Evolutionary conservation across 1,140 invertebrate genomes (phyloP).

Genomic region (Pseudobourletiella spinata): DNA sequence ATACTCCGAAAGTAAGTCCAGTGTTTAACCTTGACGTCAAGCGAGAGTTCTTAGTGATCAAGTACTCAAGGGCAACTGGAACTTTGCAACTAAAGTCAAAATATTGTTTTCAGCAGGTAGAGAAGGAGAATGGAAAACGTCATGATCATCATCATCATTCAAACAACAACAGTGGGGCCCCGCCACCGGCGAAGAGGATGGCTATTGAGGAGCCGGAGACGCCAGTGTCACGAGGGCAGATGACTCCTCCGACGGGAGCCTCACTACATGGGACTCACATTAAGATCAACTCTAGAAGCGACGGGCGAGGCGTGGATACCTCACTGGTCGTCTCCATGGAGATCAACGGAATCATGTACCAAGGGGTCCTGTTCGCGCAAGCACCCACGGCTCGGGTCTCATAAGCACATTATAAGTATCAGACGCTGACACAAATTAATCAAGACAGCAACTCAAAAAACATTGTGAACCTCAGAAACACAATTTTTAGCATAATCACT

Average conservation of each 20-base stretch:
- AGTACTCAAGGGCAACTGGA: not conserved
- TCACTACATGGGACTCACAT: slow-evolving; percentile 55
- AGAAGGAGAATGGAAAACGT: slow-evolving; percentile 52
- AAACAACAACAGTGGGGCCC: slow-evolving; percentile 33
- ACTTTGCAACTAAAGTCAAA: not conserved
- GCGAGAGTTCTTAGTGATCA: too few species aligned
- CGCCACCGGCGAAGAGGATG: slow-evolving; percentile 42
- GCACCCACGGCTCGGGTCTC: slow-evolving; percentile 28
- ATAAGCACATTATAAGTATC: too few species aligned
- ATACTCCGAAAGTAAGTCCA: slow-evolving; percentile 27
- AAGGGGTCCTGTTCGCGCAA: slow-evolving; percentile 76
- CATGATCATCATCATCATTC: slow-evolving; percentile 45
- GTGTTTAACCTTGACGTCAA: too few species aligned
- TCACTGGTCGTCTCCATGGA: slow-evolving; percentile 92
- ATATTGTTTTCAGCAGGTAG: slow-evolving; percentile 16
- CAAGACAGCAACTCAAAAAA: too few species aligned
- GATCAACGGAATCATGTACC: slow-evolving; percentile 84
- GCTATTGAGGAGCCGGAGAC: slow-evolving; percentile 42
- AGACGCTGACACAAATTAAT: too few species aligned
- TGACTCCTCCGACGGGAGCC: not conserved
- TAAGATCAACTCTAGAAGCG: slow-evolving; percentile 75
- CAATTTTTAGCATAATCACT: too few species aligned
- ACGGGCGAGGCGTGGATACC: slow-evolving; percentile 57
- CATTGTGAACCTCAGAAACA: too few species aligned
- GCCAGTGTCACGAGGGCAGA: slow-evolving; percentile 39